A percentile compares a stretch with the other conserved stretches of the same genome.
Conservation (phyloP, 2,888 invertebrate genomes). For the Listrodromus nycthemerus region DNA sequence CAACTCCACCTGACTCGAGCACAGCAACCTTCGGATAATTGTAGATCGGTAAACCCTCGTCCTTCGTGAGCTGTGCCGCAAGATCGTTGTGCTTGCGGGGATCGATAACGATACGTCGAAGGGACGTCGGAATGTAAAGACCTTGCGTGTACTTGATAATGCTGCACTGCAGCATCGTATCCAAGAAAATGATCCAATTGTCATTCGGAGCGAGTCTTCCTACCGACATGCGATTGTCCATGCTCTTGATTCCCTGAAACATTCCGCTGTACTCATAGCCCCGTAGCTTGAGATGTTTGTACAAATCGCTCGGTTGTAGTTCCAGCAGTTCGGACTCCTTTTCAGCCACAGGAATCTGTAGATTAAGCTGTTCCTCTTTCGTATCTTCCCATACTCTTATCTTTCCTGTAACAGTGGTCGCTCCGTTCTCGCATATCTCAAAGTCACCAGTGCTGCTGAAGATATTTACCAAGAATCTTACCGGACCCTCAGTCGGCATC, state of each 20-base stretch:
- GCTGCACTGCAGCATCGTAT: slow-evolving; percentile 97
- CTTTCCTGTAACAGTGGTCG: slow-evolving; percentile 92
- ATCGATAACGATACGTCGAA: slow-evolving; percentile 93
- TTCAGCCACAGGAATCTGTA: slow-evolving; percentile 84
- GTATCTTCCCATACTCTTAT: slow-evolving; percentile 89
- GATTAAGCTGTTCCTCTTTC: slow-evolving; percentile 87
- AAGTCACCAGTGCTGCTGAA: slow-evolving; percentile 94
- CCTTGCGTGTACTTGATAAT: slow-evolving; percentile 92
- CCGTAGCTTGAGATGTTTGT: slow-evolving; percentile 94
- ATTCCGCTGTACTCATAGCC: slow-evolving; percentile 94
- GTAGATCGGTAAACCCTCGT: slow-evolving; percentile 87
- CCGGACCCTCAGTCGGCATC: slow-evolving; percentile 92
- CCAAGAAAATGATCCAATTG: slow-evolving; percentile 98
- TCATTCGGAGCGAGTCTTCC: slow-evolving; percentile 94
- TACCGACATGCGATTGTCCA: slow-evolving; percentile 89
- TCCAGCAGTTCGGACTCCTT: slow-evolving; percentile 85
- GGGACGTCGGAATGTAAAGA: slow-evolving; percentile 94
- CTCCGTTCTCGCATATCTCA: slow-evolving; percentile 95
- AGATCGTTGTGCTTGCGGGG: slow-evolving; percentile 88
- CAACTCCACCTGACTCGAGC: slow-evolving; percentile 93
- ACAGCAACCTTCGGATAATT: slow-evolving; percentile 90
- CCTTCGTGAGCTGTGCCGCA: slow-evolving; percentile 79
- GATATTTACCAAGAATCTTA: slow-evolving; percentile 93
- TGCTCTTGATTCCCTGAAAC: slow-evolving; percentile 92
- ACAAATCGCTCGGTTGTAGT: slow-evolving; percentile 89